Percentiles rank a stretch among this genome's conserved stretches.
phyloP scores from a whole-genome alignment of 2,113 vertebrate species.

The Centropus unirufus region DNA sequence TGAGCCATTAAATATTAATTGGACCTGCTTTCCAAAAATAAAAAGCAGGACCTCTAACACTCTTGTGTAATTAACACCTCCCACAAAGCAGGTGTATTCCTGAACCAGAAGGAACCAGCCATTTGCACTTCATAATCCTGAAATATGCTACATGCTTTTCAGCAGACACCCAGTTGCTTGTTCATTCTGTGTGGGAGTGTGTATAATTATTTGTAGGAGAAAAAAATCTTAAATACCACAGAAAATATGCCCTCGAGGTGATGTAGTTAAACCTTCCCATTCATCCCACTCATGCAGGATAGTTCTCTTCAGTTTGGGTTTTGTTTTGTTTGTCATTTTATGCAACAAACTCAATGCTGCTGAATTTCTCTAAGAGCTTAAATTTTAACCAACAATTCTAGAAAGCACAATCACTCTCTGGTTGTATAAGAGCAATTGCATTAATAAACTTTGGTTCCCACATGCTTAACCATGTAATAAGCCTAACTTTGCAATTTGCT shows the following conservation, averaged over 20 bases:
- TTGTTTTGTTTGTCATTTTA: neutral
- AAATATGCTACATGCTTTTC: neutral
- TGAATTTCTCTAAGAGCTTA: neutral
- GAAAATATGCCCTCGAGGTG: neutral
- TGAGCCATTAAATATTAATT: conserved; percentile 68
- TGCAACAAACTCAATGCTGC: neutral
- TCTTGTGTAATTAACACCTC: conserved; percentile 62
- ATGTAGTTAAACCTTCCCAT: neutral
- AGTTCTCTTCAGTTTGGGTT: neutral
- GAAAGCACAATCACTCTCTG: neutral
- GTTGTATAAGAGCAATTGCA: neutral
- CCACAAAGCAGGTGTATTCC: conserved; percentile 46
- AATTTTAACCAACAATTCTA: neutral
- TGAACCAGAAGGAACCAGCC: neutral
- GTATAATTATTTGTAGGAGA: accelerated
- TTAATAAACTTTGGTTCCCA: neutral
- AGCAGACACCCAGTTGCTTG: neutral
- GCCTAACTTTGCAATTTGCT: neutral
- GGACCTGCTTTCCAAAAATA: conserved; percentile 55
- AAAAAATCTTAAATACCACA: neutral
- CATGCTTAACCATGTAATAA: neutral
- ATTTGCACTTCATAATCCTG: neutral
- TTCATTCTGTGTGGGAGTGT: neutral
- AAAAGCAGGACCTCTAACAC: conserved; percentile 36
- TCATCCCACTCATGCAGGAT: neutral